Percentiles rank a stretch among this genome's conserved stretches.
phyloP scores from a whole-genome alignment of 2,797 vertebrate species.

The Heterohyrax brucei region DNA sequence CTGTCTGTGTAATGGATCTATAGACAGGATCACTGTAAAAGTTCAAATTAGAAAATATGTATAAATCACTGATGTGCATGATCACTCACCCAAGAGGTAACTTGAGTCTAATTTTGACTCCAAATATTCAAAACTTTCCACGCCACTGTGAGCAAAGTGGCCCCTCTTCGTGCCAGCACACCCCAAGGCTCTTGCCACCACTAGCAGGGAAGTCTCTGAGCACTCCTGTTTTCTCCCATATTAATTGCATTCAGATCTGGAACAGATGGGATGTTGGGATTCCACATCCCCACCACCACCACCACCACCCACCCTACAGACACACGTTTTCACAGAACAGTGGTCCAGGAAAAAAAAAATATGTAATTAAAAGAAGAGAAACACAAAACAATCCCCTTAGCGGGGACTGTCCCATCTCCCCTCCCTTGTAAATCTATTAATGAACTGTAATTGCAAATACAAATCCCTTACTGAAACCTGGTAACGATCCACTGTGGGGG shows the following conservation, averaged over 20 bases:
- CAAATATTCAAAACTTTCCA: neutral
- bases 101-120: neutral
- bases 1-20: neutral
- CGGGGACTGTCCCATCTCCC: slow-evolving; percentile 46
- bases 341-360: slow-evolving; percentile 70
- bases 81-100: neutral
- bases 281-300: neutral
- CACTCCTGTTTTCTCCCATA: neutral
- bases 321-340: slow-evolving; percentile 49
- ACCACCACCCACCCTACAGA: no score
- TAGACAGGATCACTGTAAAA: neutral
- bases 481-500: slow-evolving; percentile 74
- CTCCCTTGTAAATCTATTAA: slow-evolving; percentile 80
- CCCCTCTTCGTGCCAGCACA: neutral
- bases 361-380: slow-evolving; percentile 77
- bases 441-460: slow-evolving; percentile 83
- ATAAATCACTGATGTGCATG: neutral
- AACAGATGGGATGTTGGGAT: neutral
- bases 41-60: neutral
- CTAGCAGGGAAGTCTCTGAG: neutral
- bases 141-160: neutral
- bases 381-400: slow-evolving; percentile 69
- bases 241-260: neutral
- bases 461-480: slow-evolving; percentile 71
- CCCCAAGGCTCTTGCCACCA: neutral